Evolutionary conservation across 2,113 vertebrate species (phyloP).

Genomic region (Serilophus lunatus): DNA sequence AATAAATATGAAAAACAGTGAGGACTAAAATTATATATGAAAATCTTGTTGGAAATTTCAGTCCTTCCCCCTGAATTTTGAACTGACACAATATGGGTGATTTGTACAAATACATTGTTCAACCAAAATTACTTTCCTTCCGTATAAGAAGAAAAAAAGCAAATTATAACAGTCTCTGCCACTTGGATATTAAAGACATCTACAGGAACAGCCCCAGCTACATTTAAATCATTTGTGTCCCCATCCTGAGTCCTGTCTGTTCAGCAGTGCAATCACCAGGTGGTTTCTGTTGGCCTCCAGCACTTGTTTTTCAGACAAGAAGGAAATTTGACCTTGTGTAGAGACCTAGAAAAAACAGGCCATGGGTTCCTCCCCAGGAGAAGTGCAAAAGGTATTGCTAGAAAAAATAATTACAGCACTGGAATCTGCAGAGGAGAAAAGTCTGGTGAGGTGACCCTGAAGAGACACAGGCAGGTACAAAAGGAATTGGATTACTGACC

Average conservation of each 20-base stretch:
- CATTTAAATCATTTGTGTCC: not conserved
- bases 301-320: not conserved
- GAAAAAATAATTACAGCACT: not conserved
- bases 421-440: not conserved
- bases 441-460: not conserved
- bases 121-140: not conserved
- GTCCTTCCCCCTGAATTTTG: not conserved
- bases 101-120: not conserved
- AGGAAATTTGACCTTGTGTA: not conserved
- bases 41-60: not conserved
- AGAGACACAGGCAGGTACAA: not conserved
- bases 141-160: not conserved
- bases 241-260: not conserved
- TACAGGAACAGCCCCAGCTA: not conserved
- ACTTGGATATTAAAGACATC: not conserved
- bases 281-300: not conserved
- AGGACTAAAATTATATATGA: not conserved
- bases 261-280: not conserved
- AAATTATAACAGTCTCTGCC: not conserved
- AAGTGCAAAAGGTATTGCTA: not conserved
- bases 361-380: not conserved
- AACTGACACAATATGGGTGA: not conserved
- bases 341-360: not conserved
- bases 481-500: slow-evolving; percentile 16
- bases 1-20: not conserved